Conservation (phyloP, 2,797 vertebrate genomes). For the Octomys mimax region DNA sequence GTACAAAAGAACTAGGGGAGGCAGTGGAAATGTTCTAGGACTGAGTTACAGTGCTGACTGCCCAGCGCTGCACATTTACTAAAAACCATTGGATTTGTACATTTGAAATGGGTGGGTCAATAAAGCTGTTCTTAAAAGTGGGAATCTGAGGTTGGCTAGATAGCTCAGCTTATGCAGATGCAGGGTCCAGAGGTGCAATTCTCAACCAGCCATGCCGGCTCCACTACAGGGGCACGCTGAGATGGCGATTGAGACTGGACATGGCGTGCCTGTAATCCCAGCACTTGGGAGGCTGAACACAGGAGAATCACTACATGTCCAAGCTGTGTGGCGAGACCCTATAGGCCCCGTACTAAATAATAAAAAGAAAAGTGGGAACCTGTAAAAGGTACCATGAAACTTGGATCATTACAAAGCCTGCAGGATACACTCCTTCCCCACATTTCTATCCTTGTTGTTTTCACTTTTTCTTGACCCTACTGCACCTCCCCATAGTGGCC, state of each 20-base stretch:
- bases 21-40: background rate
- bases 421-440: background rate
- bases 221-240: too few species aligned
- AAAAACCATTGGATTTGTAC: background rate
- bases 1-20: background rate
- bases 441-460: background rate
- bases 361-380: too few species aligned
- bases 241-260: too few species aligned
- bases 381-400: background rate
- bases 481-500: background rate
- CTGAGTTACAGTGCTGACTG: background rate
- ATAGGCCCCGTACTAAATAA: too few species aligned
- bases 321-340: too few species aligned
- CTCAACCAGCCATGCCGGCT: too few species aligned
- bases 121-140: background rate
- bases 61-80: background rate
- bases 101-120: background rate
- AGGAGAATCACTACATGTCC: too few species aligned
- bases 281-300: too few species aligned
- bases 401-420: background rate
- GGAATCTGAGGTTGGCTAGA: too few species aligned
- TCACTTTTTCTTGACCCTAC: background rate
- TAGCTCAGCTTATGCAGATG: too few species aligned
- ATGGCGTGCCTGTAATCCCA: too few species aligned
- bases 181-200: too few species aligned